Evolutionary conservation across 2,113 vertebrate species (phyloP), one percentile per base, ranked within the genome.

Genomic region (Calyptommatus sinebrachiatus): DNA sequence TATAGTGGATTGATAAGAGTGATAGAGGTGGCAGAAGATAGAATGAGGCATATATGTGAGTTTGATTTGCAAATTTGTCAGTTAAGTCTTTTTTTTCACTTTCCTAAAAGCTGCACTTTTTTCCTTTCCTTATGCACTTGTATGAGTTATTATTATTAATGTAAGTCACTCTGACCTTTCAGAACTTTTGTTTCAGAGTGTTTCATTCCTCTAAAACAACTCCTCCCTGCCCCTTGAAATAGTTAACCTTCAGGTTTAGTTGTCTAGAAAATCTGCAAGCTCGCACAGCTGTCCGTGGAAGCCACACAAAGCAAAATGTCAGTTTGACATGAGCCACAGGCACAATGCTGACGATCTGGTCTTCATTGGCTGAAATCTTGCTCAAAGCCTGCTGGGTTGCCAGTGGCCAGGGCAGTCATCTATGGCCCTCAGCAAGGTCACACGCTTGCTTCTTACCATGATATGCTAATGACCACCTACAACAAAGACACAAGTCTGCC

Each of bases 241-340:
- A 81, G 48, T 48, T 68, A 81, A 66, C 78, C 78, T 80, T 71
- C 29, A 57, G 48, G 60, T 71, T 71, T 63, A 79, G 45, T 46
- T 57, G 29, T 12, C 62, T 73, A 35, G 46, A 73, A 66, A 80
- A 81, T 69, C 79, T 81, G 35, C 71, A 75, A 74, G 65, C 72
- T 69, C 68, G 63, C 65, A 75, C 31, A 69, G 65, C 72, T 60
- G 26, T 69, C 79, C 16, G 9, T 29, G 11, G 65, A 60, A 75
- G 26, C 35, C 41, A 45, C 72, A 74, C 20, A 69, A 69, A 69
- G 50, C 31, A 75, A 75, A 67, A 75, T 74, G 31, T 68, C 48
- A 74, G 10, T 60, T 68, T 74, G 79, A 80, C 8, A 16, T 60
- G 71, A 68, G 65, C 50, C 65, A 22, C 31, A 75, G 26, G 71